Evolutionary conservation across 2,888 invertebrate genomes (phyloP).

Genomic region (Scaptomyza caliginosa): DNA sequence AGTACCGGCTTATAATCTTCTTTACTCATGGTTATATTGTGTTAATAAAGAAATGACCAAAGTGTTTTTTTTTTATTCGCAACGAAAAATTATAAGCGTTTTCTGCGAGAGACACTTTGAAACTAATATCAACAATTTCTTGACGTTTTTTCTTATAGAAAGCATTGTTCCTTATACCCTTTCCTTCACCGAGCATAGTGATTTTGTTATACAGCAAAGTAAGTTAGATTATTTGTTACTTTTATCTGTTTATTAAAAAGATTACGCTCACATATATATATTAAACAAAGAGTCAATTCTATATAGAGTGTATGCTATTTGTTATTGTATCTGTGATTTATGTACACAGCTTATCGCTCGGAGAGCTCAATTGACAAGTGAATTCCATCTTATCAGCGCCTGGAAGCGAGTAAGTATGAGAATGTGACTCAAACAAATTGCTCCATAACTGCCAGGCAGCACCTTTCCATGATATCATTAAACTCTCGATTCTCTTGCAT

Average conservation of each 20-base stretch:
- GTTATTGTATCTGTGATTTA: constrained; percentile 1
- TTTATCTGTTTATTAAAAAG: too few relatives aligned
- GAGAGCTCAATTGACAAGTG: background rate
- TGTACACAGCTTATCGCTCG: constrained; percentile 21
- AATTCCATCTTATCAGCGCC: background rate
- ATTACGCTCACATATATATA: too few relatives aligned
- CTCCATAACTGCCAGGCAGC: constrained; percentile 53
- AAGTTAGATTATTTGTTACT: too few relatives aligned
- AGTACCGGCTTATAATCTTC: constrained; percentile 42
- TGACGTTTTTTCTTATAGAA: too few relatives aligned
- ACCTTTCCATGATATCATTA: constrained; percentile 42
- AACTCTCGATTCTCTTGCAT: constrained; percentile 57
- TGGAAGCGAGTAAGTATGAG: background rate
- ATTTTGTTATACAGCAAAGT: too few relatives aligned
- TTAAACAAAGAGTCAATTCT: too few relatives aligned
- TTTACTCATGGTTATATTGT: constrained; percentile 31
- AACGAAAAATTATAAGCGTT: background rate
- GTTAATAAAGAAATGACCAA: background rate
- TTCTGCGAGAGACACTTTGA: background rate
- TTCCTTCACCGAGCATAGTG: too few relatives aligned
- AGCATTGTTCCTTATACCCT: background rate
- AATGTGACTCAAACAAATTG: constrained; percentile 25
- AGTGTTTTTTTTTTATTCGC: too few relatives aligned
- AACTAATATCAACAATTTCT: constrained; percentile 16
- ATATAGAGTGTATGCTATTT: too few relatives aligned